These are phyloP conservation scores for Chamaedrilus cognettii DNA, from an alignment of 2,888 invertebrate species.

Conservation along the genomic window DNA sequence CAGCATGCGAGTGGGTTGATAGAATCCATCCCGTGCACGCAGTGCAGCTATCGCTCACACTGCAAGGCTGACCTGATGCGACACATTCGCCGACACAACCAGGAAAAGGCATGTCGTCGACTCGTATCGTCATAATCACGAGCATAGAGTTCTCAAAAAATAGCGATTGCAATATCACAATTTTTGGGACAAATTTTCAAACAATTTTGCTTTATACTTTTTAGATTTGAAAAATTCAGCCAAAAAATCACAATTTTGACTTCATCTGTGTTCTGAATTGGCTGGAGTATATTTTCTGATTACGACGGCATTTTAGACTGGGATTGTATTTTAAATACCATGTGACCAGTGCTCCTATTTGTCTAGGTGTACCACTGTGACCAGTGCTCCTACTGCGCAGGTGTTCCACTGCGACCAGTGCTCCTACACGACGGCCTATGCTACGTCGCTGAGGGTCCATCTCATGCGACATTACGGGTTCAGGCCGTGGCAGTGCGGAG, in stretches of 20 bases:
- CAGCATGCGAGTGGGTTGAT: not conserved
- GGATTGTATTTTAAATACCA: no score
- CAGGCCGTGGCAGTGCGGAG: not conserved
- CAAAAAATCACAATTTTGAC: no score
- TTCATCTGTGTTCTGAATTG: no score
- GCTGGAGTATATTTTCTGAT: no score
- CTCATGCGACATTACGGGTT: not conserved
- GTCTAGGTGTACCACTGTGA: constrained; percentile 8
- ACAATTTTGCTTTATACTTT: no score
- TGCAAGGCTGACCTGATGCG: not conserved
- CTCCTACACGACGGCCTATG: not conserved
- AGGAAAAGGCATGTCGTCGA: constrained; percentile 5
- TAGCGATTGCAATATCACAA: no score
- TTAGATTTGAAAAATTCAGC: no score
- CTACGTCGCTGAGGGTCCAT: not conserved
- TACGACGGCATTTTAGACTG: no score
- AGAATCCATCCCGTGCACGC: not conserved
- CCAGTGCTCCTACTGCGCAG: constrained; percentile 2
- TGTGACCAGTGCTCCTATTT: no score
- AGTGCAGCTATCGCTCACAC: not conserved
- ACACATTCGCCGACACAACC: not conserved
- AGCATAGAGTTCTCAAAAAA: no score
- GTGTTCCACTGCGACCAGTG: constrained; percentile 2
- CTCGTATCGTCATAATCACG: no score
- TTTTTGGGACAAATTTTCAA: no score